These are phyloP conservation scores for Nannospalax galili DNA, from an alignment of 2,113 vertebrate species.

Conservation along the genomic window DNA sequence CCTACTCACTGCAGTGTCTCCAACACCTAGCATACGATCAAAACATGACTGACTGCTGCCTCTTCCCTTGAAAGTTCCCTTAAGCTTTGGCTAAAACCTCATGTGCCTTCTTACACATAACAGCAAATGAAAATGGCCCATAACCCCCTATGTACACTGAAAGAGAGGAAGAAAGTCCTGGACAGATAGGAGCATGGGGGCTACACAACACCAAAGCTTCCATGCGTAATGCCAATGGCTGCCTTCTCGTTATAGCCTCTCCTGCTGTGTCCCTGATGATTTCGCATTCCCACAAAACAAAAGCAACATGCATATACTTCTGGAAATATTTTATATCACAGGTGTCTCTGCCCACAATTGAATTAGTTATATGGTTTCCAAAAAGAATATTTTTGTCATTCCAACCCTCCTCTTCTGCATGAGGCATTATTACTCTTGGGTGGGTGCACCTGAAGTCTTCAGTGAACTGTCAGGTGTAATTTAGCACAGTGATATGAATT, in stretches of 20 bases:
- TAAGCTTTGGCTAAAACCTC: not conserved
- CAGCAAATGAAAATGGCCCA: not conserved
- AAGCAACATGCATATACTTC: not conserved
- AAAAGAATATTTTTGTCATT: constrained; percentile 51
- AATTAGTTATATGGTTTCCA: constrained; percentile 53
- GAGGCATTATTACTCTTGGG: constrained; percentile 64
- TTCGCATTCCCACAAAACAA: constrained; percentile 6
- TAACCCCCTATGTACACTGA: not conserved
- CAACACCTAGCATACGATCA: not conserved
- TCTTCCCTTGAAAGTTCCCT: not conserved
- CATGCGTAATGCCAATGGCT: not conserved
- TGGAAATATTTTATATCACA: constrained; percentile 30
- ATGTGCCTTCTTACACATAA: not conserved
- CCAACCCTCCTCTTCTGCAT: constrained; percentile 28
- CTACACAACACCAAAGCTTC: not conserved
- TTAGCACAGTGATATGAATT: constrained; percentile 81
- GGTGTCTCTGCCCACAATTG: constrained; percentile 37
- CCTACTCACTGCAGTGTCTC: not conserved
- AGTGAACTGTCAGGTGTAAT: constrained; percentile 77
- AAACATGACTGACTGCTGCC: not conserved
- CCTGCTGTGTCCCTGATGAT: no score
- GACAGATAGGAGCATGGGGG: not conserved
- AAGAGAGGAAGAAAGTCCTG: not conserved
- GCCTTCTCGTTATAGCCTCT: not conserved
- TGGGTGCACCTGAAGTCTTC: constrained; percentile 67